Conservation (phyloP, 1,140 invertebrate genomes). For the Steinernema khuongi region DNA sequence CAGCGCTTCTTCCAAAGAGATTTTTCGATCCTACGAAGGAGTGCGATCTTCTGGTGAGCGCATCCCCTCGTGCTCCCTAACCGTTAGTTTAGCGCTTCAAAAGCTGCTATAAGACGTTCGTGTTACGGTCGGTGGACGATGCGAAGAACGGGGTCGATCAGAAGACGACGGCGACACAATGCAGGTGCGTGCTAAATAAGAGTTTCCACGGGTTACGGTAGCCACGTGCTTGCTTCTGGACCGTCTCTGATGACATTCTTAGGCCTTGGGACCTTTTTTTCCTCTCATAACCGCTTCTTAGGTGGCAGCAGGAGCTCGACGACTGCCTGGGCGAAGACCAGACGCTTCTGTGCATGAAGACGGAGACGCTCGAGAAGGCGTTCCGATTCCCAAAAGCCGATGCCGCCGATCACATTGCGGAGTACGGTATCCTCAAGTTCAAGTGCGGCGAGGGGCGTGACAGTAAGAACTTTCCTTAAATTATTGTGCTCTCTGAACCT, state of each 20-base stretch:
- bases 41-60: not conserved
- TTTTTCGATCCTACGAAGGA: not conserved
- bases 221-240: too few species aligned
- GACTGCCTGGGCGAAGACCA: not conserved
- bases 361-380: not conserved
- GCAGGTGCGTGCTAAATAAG: too few species aligned
- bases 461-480: too few species aligned
- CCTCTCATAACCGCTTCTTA: not conserved
- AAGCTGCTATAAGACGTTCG: conserved; percentile 8
- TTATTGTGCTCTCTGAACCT: too few species aligned
- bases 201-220: too few species aligned
- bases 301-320: not conserved
- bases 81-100: conserved; percentile 3
- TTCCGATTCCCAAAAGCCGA: not conserved
- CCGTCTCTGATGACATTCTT: too few species aligned
- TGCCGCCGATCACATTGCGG: not conserved
- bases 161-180: not conserved
- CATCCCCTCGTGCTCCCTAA: not conserved
- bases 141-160: not conserved
- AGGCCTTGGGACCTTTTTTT: too few species aligned
- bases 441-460: conserved; percentile 2
- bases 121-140: not conserved
- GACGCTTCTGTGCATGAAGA: not conserved
- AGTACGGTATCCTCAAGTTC: not conserved
- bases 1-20: not conserved